Conservation (phyloP, 2,797 vertebrate genomes). For the Paedocypris micromegethes region DNA sequence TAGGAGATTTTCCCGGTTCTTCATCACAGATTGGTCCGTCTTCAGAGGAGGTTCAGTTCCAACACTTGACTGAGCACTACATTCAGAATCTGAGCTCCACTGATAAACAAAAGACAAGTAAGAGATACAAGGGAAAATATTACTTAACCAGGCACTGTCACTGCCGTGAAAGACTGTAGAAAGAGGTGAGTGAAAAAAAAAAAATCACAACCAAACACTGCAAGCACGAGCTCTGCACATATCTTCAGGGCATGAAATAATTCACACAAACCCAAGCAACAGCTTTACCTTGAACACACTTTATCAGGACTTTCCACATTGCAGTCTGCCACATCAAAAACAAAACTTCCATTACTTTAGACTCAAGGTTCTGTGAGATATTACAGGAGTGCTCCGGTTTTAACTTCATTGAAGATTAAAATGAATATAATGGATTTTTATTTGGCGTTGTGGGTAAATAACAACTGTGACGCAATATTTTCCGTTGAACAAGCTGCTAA, state of each 20-base stretch:
- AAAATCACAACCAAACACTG: not conserved
- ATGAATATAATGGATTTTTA: too few relatives aligned
- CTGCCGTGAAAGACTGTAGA: not conserved
- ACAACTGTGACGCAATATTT: too few relatives aligned
- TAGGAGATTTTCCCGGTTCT: slow-evolving; percentile 34
- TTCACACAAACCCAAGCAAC: slow-evolving; percentile 40
- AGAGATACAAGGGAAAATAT: slow-evolving; percentile 6
- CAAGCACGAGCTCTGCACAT: slow-evolving; percentile 3
- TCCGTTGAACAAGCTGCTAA: too few relatives aligned
- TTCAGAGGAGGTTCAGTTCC: slow-evolving; percentile 10
- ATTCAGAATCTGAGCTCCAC: slow-evolving; percentile 65
- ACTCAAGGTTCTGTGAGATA: not conserved
- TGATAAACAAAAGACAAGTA: slow-evolving; percentile 46
- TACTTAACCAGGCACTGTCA: not conserved
- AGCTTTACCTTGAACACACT: slow-evolving; percentile 55
- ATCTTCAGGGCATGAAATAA: slow-evolving; percentile 3
- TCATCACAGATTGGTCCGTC: slow-evolving; percentile 12
- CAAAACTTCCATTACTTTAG: slow-evolving; percentile 19
- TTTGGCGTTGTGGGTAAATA: too few relatives aligned
- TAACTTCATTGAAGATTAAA: too few relatives aligned
- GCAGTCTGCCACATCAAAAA: slow-evolving; percentile 46
- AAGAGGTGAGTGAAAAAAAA: not conserved
- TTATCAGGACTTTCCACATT: slow-evolving; percentile 49
- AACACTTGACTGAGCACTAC: slow-evolving; percentile 56
- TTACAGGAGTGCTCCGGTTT: not conserved